phyloP scores from a whole-genome alignment of 2,113 vertebrate genomes.

The Puma concolor region DNA sequence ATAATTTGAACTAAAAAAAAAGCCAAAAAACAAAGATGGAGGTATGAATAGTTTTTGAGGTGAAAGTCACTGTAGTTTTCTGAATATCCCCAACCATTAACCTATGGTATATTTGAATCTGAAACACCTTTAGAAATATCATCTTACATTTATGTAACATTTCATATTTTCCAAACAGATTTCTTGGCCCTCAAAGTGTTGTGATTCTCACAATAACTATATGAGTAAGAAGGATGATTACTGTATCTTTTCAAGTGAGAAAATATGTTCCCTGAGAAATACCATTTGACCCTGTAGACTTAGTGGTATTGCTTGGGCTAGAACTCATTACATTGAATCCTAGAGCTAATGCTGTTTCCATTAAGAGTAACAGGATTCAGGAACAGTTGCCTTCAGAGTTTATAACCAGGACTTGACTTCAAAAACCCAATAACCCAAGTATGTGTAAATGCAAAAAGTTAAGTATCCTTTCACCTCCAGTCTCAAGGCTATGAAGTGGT shows the following conservation, averaged over 20 bases:
- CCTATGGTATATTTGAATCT: background rate
- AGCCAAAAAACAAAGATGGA: background rate
- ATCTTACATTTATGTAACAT: background rate
- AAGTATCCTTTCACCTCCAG: background rate
- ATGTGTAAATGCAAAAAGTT: background rate
- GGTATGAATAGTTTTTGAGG: background rate
- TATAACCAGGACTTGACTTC: background rate
- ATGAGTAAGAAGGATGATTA: background rate
- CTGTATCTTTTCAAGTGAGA: background rate
- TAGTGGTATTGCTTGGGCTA: background rate
- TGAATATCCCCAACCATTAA: background rate
- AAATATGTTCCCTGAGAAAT: background rate
- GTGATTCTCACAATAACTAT: background rate
- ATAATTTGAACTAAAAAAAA: background rate
- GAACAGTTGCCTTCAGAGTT: background rate
- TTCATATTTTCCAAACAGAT: background rate
- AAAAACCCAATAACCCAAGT: background rate
- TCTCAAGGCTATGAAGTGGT: background rate
- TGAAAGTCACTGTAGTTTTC: background rate
- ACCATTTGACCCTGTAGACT: background rate
- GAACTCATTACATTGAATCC: background rate
- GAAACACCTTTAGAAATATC: slow-evolving; percentile 1
- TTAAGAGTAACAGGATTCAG: background rate
- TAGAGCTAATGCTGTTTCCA: background rate
- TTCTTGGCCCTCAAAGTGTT: background rate